A percentile compares a stretch with the other conserved stretches of the same genome.
These are phyloP conservation scores for Meliscaeva auricollis DNA, from an alignment of 2,888 invertebrate genomes.

Conservation along the genomic window DNA sequence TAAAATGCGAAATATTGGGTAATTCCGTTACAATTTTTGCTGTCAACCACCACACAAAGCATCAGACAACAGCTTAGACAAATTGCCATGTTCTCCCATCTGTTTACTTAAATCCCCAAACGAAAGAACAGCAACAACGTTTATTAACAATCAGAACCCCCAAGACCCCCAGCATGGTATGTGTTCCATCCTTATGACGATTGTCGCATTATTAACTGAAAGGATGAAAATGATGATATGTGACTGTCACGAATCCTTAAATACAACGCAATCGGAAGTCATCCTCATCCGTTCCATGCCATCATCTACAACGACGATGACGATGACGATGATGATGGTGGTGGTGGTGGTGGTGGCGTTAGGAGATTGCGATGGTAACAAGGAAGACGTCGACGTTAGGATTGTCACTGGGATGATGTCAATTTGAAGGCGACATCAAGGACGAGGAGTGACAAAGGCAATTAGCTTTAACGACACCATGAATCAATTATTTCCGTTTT, in stretches of 20 bases:
- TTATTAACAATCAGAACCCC: background rate
- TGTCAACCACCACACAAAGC: slow-evolving; percentile 10
- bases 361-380: background rate
- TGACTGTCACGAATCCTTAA: slow-evolving; percentile 47
- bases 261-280: slow-evolving; percentile 65
- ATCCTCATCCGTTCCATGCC: slow-evolving; percentile 37
- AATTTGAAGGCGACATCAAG: slow-evolving; percentile 50
- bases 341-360: background rate
- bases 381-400: slow-evolving; percentile 7
- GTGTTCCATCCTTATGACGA: slow-evolving; percentile 9
- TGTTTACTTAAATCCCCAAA: slow-evolving; percentile 14
- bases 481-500: slow-evolving; percentile 71
- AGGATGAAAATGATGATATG: slow-evolving; percentile 54
- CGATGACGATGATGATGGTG: background rate
- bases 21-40: slow-evolving; percentile 3
- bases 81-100: slow-evolving; percentile 45
- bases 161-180: background rate
- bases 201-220: slow-evolving; percentile 56
- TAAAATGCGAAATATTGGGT: slow-evolving; percentile 1
- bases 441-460: slow-evolving; percentile 61
- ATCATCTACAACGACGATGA: slow-evolving; percentile 3
- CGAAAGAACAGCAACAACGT: background rate
- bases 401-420: slow-evolving; percentile 57
- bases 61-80: slow-evolving; percentile 14
- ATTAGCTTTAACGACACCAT: slow-evolving; percentile 71